phyloP scores from a whole-genome alignment of 2,113 vertebrate genomes.

The Clupea harengus region DNA sequence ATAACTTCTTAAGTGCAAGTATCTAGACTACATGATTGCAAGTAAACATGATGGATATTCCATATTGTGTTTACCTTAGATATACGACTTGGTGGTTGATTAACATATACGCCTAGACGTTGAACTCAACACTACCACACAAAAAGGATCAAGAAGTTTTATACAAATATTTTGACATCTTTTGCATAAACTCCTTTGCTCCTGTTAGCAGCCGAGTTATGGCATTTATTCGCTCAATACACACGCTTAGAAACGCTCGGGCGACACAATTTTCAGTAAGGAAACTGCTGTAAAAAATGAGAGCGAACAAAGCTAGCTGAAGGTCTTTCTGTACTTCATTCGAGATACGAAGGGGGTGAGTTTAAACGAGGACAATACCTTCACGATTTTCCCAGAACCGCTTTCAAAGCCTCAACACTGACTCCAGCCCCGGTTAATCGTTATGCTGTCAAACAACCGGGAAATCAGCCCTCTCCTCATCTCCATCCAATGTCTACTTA shows the following conservation, averaged over 20 bases:
- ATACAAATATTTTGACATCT: background rate
- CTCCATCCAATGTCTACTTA: background rate
- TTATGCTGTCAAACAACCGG: background rate
- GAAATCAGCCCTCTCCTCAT: background rate
- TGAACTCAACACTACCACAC: background rate
- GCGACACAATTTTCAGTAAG: background rate
- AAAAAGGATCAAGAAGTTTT: background rate
- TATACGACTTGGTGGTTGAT: background rate
- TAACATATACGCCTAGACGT: background rate
- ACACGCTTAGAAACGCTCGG: background rate
- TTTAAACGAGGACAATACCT: slow-evolving; percentile 13
- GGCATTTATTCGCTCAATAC: background rate
- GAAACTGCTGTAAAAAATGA: background rate
- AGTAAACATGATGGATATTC: background rate
- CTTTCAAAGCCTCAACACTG: background rate
- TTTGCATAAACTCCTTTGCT: background rate
- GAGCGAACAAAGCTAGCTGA: background rate
- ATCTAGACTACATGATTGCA: background rate
- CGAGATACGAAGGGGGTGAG: background rate
- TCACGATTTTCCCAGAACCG: background rate
- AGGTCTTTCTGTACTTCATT: background rate
- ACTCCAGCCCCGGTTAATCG: background rate
- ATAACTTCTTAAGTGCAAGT: background rate
- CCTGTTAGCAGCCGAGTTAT: background rate
- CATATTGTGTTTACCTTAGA: background rate